Base-by-base conservation (phyloP, 1,140 invertebrate species). In the Drosophila bocki region DNA sequence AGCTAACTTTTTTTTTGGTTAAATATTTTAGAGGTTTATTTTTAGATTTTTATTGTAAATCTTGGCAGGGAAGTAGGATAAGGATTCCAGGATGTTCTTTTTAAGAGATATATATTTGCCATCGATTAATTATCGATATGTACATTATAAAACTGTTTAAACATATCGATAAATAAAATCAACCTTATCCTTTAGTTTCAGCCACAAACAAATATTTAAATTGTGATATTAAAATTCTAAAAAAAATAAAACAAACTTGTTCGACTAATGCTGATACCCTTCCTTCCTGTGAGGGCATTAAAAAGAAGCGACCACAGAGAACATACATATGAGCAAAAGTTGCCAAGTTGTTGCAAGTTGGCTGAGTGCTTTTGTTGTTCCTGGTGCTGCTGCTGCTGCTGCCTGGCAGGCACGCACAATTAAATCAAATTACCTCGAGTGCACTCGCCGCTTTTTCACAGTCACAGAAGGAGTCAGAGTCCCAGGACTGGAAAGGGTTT, bases 381-480 rank as follows among this genome's bases (percentile, higher is more conserved):
- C 48, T 41, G 39, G 26, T 50, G 26, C 75, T 67, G 48, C 65
- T 56, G 39, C 75, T 68, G 50, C 5, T 68, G 50, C 5, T 29
- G 26, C 26, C 63, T 58, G 35, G 42, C 62, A 53, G 78, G 67
- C 85, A 90, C 81, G 85, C 85, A 88, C 85, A 88, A 88, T 88
- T 88, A 88, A 88, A 88, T 88, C 85, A 88, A 88, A 90, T 88
- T 88, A 88, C 85, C 85, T 90, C 78, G 80, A 88, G 85, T 85
- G 81, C 85, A 90, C 85, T 88, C 68, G 76, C 53, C 78, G 60
- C 74, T 80, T 85, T 85, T 84, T 85, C 78, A 79, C 54, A 77
- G 81, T 67, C 74, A 53, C 33, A 48, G 22, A 51, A n/a, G 22
- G 29, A 33, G 29, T 33, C 29, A 19, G 44, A 58, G 53, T 26